A percentile compares a stretch with the other conserved stretches of the same genome.
These are phyloP conservation scores for Eciton burchellii DNA, from an alignment of 1,140 invertebrate genomes.

Conservation along the genomic window DNA sequence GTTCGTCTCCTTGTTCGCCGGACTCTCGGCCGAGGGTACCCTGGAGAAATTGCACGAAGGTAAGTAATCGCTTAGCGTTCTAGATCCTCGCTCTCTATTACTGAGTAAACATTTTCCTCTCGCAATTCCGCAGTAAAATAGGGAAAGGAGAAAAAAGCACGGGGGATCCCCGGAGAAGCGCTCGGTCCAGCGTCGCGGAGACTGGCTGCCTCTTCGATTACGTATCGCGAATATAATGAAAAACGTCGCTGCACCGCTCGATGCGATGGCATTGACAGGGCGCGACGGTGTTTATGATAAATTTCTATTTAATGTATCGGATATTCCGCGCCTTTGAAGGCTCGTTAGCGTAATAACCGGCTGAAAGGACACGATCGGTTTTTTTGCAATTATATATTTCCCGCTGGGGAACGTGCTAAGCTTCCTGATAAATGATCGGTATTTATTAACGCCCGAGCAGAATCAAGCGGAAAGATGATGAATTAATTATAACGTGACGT, in stretches of 20 bases:
- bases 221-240: conserved; percentile 37
- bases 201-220: conserved; percentile 37
- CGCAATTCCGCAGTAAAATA: not conserved
- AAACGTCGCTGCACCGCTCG: conserved; percentile 65
- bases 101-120: conserved; percentile 15
- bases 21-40: conserved; percentile 78
- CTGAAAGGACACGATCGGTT: conserved; percentile 13
- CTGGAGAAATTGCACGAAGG: conserved; percentile 84
- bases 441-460: conserved; percentile 40
- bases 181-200: conserved; percentile 6
- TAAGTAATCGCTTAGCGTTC: conserved; percentile 69
- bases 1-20: conserved; percentile 76
- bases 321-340: conserved; percentile 56
- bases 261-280: conserved; percentile 59
- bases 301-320: conserved; percentile 73
- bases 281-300: conserved; percentile 67
- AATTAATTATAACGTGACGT: conserved; percentile 43
- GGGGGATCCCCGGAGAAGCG: conserved; percentile 8
- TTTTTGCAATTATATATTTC: conserved; percentile 54
- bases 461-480: conserved; percentile 7
- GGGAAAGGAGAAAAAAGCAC: conserved; percentile 29
- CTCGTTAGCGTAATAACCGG: conserved; percentile 61
- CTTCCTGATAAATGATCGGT: conserved; percentile 47
- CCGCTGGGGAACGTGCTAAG: conserved; percentile 23
- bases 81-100: not conserved